Conservation (phyloP, 2,888 invertebrate genomes). For the Cheilosia vulpina region DNA sequence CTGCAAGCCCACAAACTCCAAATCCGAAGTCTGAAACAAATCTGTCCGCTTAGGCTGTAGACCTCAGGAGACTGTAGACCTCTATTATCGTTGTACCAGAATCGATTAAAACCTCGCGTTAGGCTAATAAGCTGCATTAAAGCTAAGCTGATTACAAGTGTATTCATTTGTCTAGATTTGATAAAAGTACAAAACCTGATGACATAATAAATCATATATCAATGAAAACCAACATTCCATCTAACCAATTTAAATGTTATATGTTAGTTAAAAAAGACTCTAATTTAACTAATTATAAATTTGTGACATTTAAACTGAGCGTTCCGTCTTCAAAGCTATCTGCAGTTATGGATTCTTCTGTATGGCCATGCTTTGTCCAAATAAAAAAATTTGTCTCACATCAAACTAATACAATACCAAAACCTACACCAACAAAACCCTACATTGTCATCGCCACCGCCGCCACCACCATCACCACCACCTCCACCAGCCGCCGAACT, state of each 20-base stretch:
- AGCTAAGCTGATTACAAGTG: too few species aligned
- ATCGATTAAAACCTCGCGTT: too few species aligned
- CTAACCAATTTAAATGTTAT: constrained; percentile 2
- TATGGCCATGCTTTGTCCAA: not conserved
- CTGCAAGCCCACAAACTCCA: too few species aligned
- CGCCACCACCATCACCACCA: not conserved
- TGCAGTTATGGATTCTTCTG: not conserved
- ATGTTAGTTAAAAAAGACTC: not conserved
- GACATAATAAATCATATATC: not conserved
- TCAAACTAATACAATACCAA: not conserved
- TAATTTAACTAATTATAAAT: not conserved
- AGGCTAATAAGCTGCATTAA: too few species aligned
- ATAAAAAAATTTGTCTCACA: not conserved
- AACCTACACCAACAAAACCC: not conserved
- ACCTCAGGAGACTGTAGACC: accelerated
- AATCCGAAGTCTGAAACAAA: too few species aligned
- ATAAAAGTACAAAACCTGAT: not conserved
- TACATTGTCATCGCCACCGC: not conserved
- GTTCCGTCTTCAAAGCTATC: not conserved
- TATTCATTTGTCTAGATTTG: not conserved
- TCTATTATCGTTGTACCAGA: accelerated
- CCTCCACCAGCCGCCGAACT: not conserved
- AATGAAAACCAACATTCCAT: not conserved
- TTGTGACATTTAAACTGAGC: not conserved
- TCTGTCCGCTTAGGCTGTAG: accelerated